These are phyloP conservation scores for Epizoanthus scotinus DNA, from an alignment of 92 coral and sea anemone genomes.

Conservation along the genomic window DNA sequence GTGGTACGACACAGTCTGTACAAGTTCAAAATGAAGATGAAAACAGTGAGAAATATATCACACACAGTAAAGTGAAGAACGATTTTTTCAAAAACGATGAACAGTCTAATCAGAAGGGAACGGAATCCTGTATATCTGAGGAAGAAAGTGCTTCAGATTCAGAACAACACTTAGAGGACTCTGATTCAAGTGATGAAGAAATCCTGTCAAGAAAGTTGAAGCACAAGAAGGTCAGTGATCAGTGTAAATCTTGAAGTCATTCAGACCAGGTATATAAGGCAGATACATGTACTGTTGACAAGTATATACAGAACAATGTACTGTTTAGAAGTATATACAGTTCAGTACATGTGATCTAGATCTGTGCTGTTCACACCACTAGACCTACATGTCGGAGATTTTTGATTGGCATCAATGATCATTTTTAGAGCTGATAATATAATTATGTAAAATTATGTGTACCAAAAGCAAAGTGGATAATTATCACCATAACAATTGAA, in stretches of 20 bases:
- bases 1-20: background rate
- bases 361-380: too few species aligned
- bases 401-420: too few species aligned
- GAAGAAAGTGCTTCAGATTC: background rate
- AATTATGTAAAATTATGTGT: too few species aligned
- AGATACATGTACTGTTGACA: too few species aligned
- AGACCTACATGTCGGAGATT: too few species aligned
- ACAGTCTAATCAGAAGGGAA: background rate
- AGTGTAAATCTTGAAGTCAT: background rate
- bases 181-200: slow-evolving; percentile 15
- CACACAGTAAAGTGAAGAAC: background rate
- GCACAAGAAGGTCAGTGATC: background rate
- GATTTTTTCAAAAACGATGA: background rate
- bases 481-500: too few species aligned
- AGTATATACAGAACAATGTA: too few species aligned
- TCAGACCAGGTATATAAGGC: too few species aligned
- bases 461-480: too few species aligned
- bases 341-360: too few species aligned
- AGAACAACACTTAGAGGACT: background rate
- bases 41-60: background rate
- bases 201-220: background rate
- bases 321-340: too few species aligned
- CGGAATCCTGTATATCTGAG: background rate
- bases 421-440: too few species aligned
- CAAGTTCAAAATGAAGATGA: background rate